Conservation (phyloP, 2,113 vertebrate species). For the Phaetusa simplex region DNA sequence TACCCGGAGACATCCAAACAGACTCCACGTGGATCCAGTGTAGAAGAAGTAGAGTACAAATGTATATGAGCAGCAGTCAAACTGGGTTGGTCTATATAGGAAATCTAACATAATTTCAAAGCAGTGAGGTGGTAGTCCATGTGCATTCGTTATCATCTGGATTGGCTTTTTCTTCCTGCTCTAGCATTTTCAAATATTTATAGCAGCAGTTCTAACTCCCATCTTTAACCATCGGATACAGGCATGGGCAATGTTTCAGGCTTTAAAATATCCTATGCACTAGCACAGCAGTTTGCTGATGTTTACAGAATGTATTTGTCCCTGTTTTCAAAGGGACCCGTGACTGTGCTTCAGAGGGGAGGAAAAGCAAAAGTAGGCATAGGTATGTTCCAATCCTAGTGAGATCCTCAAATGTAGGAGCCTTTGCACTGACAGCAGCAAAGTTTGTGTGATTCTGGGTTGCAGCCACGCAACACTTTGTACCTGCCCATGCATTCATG, state of each 20-base stretch:
- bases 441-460: neutral
- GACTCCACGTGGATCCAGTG: neutral
- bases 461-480: neutral
- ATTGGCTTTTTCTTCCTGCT: neutral
- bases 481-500: neutral
- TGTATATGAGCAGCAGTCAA: neutral
- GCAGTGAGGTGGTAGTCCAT: neutral
- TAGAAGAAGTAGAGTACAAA: neutral
- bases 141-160: neutral
- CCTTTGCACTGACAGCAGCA: neutral
- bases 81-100: neutral
- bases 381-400: neutral
- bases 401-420: neutral
- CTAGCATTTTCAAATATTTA: neutral
- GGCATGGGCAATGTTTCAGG: neutral
- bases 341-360: neutral
- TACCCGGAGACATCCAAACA: neutral
- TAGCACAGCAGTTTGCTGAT: neutral
- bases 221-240: neutral
- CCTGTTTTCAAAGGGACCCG: neutral
- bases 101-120: neutral
- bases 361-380: neutral
- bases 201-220: neutral
- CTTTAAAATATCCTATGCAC: neutral
- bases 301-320: neutral